Conservation (phyloP, 2,888 invertebrate species). For the Suillia variegata region DNA sequence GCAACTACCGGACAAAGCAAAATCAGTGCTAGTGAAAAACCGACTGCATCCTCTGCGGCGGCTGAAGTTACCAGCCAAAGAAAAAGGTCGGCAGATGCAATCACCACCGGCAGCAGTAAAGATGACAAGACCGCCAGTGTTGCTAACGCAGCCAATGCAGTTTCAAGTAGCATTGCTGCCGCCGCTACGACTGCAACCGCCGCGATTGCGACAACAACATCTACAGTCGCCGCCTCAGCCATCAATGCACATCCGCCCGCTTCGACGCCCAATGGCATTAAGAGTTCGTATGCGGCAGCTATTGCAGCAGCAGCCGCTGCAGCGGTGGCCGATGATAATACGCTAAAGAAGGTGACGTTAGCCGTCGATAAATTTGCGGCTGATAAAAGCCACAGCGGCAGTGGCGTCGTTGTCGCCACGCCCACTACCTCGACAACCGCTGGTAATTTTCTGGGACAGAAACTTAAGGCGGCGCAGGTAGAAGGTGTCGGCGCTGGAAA, state of each 20-base stretch:
- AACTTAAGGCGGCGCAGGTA: slow-evolving; percentile 56
- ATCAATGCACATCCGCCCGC: not conserved
- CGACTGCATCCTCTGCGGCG: slow-evolving; percentile 17
- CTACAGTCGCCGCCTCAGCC: not conserved
- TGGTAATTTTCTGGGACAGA: slow-evolving; percentile 54
- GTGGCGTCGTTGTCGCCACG: slow-evolving; percentile 26
- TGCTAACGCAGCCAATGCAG: not conserved
- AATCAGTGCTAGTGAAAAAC: slow-evolving; percentile 18
- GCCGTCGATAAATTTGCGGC: slow-evolving; percentile 27
- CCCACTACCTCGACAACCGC: slow-evolving; percentile 53
- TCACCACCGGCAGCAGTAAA: too few relatives aligned
- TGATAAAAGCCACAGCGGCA: slow-evolving; percentile 10
- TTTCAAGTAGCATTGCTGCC: slow-evolving; percentile 7
- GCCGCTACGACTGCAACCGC: not conserved
- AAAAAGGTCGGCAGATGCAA: slow-evolving; percentile 19
- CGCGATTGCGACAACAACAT: not conserved
- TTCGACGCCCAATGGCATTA: slow-evolving; percentile 41
- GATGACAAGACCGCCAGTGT: not conserved
- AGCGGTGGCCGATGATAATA: not conserved
- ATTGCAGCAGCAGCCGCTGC: slow-evolving; percentile 35
- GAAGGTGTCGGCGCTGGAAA: slow-evolving; percentile 53
- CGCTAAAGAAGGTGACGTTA: not conserved
- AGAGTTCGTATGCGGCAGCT: slow-evolving; percentile 36
- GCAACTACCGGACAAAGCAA: too few relatives aligned
- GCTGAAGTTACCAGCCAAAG: slow-evolving; percentile 32